Conservation (phyloP, 1,140 invertebrate genomes). For the Hypothenemus hampei region DNA sequence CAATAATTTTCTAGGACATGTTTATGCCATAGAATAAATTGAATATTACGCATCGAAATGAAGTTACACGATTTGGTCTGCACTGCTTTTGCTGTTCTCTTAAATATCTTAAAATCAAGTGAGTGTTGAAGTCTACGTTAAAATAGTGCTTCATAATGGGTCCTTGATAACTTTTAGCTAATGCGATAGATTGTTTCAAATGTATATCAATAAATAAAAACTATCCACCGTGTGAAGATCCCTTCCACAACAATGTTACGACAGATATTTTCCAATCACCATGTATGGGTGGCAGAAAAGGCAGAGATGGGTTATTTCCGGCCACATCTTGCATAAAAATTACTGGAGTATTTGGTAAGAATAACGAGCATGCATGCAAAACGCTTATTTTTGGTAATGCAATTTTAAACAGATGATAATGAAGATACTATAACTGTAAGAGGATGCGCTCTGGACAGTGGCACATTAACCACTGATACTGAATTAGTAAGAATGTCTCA, state of each 20-base stretch:
- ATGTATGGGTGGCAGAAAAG: conserved; percentile 89
- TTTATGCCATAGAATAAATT: conserved; percentile 3
- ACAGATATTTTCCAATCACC: conserved; percentile 78
- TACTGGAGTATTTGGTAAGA: conserved; percentile 73
- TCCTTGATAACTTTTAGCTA: conserved; percentile 30
- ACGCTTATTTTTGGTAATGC: not conserved
- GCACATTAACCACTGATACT: conserved; percentile 86
- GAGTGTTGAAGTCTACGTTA: too few relatives aligned
- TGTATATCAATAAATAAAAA: conserved; percentile 87
- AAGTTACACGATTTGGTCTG: not conserved
- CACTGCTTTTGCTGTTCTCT: not conserved
- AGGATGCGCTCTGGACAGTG: conserved; percentile 87
- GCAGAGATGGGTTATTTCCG: conserved; percentile 88
- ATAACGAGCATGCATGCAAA: conserved; percentile 1
- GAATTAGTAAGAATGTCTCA: conserved; percentile 91
- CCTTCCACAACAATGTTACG: conserved; percentile 92
- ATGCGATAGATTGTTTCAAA: conserved; percentile 88
- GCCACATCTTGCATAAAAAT: conserved; percentile 96
- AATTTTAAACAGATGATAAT: conserved; percentile 67
- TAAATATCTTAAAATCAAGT: conserved; percentile 6
- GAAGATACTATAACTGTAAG: conserved; percentile 75
- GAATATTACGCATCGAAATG: not conserved
- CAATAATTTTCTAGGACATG: conserved; percentile 22
- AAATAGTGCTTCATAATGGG: too few relatives aligned
- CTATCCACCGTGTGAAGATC: conserved; percentile 89